Evolutionary conservation across 2,113 vertebrate genomes (phyloP).

Genomic region (Clarias batrachus): DNA sequence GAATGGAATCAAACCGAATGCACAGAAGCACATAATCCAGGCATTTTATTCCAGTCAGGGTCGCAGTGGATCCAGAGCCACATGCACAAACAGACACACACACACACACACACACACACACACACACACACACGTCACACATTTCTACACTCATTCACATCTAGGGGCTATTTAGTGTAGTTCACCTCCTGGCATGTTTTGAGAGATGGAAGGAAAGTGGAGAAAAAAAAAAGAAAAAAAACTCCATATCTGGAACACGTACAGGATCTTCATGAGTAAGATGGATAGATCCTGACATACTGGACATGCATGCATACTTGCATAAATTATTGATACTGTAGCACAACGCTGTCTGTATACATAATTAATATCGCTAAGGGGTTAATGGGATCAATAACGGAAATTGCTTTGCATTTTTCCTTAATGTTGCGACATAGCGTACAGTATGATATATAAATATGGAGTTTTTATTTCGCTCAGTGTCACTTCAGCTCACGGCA

Average conservation of each 20-base stretch:
- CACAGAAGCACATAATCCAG: neutral
- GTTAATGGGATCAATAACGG: slow-evolving; percentile 24
- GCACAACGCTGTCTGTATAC: neutral
- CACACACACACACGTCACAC: neutral
- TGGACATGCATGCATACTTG: neutral
- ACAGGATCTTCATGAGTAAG: neutral
- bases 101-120: neutral
- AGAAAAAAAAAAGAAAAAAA: neutral
- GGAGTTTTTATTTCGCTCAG: neutral
- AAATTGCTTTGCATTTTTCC: neutral
- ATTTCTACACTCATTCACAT: neutral
- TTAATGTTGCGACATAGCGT: neutral
- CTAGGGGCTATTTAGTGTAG: neutral
- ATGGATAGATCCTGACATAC: neutral
- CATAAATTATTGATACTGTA: slow-evolving; percentile 25
- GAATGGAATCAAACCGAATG: neutral
- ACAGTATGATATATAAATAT: slow-evolving; percentile 1
- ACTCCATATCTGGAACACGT: neutral
- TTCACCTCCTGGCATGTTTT: neutral
- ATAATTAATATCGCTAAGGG: slow-evolving; percentile 18
- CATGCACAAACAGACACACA: no score
- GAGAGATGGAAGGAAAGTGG: neutral
- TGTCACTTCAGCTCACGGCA: neutral
- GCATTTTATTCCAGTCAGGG: neutral
- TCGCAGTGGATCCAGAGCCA: neutral